These are phyloP conservation scores for Sphinx pinastri DNA, from an alignment of 2,888 invertebrate genomes.

Conservation along the genomic window DNA sequence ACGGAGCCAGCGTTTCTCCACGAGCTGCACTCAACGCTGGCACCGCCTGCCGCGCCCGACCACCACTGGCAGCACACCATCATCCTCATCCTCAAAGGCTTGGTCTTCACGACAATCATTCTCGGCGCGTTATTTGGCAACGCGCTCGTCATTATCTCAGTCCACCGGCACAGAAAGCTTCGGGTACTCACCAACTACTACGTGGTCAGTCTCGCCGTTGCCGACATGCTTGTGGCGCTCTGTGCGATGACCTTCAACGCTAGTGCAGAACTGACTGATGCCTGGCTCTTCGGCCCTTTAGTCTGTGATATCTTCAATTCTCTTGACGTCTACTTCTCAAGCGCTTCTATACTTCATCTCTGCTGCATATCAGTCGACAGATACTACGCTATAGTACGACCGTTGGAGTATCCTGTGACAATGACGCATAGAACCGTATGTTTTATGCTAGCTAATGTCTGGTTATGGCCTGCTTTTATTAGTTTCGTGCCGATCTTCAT, in stretches of 20 bases:
- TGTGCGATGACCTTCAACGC: constrained; percentile 97
- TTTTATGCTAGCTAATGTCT: constrained; percentile 93
- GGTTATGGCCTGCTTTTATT: constrained; percentile 96
- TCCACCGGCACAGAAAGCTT: constrained; percentile 90
- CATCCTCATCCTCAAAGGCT: constrained; percentile 87
- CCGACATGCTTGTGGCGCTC: constrained; percentile 95
- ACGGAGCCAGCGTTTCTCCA: constrained; percentile 76
- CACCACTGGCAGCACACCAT: constrained; percentile 76
- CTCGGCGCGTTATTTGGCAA: constrained; percentile 95
- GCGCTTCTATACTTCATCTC: constrained; percentile 95
- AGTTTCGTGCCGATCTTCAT: constrained; percentile 97
- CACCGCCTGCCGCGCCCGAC: constrained; percentile 77
- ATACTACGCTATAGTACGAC: constrained; percentile 95
- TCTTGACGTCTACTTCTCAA: constrained; percentile 96
- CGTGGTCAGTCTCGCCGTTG: constrained; percentile 96
- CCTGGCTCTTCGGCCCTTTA: constrained; percentile 95
- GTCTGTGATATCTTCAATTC: constrained; percentile 98
- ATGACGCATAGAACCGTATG: constrained; percentile 94
- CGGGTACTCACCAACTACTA: constrained; percentile 97
- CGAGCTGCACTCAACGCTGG: constrained; percentile 78
- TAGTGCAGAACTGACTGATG: constrained; percentile 92
- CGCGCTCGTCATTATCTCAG: constrained; percentile 94
- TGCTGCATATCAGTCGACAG: constrained; percentile 98
- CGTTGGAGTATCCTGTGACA: constrained; percentile 94
- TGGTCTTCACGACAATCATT: constrained; percentile 93